A percentile compares a stretch with the other conserved stretches of the same genome.
These are phyloP conservation scores for Nibea coibor DNA, from an alignment of 2,113 vertebrate species.

Conservation along the genomic window DNA sequence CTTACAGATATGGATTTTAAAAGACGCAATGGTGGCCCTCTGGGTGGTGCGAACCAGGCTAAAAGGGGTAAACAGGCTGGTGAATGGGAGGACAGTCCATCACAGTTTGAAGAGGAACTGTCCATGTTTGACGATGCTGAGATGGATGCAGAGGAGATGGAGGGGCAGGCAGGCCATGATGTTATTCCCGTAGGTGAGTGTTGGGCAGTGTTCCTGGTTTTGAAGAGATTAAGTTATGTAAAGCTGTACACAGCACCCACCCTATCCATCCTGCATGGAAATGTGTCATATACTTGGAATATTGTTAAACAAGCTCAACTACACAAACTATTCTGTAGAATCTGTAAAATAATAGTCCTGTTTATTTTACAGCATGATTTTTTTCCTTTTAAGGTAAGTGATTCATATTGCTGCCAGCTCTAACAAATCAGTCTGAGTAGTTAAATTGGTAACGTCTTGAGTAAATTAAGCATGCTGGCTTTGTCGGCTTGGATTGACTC, in stretches of 20 bases:
- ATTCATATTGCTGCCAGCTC: background rate
- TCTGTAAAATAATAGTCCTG: background rate
- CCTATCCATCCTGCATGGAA: background rate
- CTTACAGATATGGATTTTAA: conserved; percentile 81
- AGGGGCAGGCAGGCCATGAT: conserved; percentile 84
- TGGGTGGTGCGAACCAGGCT: conserved; percentile 71
- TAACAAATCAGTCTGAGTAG: background rate
- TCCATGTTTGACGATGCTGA: conserved; percentile 89
- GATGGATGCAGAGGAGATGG: conserved; percentile 82
- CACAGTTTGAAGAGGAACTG: conserved; percentile 89
- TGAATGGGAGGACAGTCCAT: conserved; percentile 89
- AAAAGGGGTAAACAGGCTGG: conserved; percentile 77
- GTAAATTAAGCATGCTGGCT: background rate
- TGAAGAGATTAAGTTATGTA: background rate
- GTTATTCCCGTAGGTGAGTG: conserved; percentile 85
- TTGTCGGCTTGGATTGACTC: background rate
- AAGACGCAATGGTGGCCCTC: conserved; percentile 70
- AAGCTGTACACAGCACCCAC: background rate
- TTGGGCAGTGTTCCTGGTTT: background rate
- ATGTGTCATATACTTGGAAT: background rate
- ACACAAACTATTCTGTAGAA: background rate
- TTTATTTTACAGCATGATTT: background rate
- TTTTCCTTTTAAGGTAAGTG: background rate
- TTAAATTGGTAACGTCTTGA: background rate
- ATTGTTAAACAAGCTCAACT: background rate